Conservation (phyloP, 1,140 invertebrate species). For the Cyphomyrmex costatus region DNA sequence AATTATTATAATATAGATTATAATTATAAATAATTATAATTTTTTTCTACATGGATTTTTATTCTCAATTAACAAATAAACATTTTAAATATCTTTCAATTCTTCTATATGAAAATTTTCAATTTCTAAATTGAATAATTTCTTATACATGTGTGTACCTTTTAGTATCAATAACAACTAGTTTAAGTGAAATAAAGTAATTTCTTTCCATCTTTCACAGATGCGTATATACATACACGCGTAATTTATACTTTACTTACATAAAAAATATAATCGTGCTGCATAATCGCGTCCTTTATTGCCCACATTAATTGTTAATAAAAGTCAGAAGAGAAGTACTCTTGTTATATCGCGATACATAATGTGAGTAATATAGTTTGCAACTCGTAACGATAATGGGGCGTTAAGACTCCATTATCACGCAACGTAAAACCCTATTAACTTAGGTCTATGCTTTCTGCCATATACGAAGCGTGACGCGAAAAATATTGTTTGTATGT, state of each 20-base stretch:
- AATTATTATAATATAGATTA: no score
- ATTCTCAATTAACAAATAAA: background rate
- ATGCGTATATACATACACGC: background rate
- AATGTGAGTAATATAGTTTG: constrained; percentile 66
- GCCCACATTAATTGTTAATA: constrained; percentile 64
- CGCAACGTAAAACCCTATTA: constrained; percentile 68
- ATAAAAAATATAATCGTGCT: constrained; percentile 48
- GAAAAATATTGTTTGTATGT: constrained; percentile 59
- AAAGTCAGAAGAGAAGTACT: constrained; percentile 56
- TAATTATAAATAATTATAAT: no score
- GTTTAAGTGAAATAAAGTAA: background rate
- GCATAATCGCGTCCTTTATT: constrained; percentile 56
- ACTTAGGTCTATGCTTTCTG: constrained; percentile 59
- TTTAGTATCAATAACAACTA: background rate
- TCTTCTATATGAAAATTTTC: background rate
- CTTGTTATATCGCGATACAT: constrained; percentile 56
- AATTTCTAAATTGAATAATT: background rate
- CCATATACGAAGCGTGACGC: constrained; percentile 58
- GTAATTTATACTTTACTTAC: constrained; percentile 57
- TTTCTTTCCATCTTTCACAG: background rate
- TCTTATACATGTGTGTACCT: background rate
- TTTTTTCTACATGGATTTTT: no score
- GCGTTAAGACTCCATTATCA: constrained; percentile 68
- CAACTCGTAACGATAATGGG: constrained; percentile 69
- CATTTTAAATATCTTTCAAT: background rate